These are phyloP conservation scores for Larimichthys polyactis DNA, from an alignment of 2,113 vertebrate species.

Conservation along the genomic window DNA sequence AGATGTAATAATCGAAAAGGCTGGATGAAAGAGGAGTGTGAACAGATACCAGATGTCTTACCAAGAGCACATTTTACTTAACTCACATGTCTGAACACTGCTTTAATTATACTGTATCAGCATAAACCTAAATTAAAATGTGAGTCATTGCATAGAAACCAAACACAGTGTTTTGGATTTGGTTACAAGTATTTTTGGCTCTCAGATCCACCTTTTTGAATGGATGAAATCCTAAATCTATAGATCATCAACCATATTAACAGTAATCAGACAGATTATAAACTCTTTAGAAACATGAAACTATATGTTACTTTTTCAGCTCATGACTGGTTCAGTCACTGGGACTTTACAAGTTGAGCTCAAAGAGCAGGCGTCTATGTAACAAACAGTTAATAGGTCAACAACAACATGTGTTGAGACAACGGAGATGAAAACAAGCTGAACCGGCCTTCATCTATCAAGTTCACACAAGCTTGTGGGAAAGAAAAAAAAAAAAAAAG, in stretches of 20 bases:
- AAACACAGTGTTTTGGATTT: background rate
- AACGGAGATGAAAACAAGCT: constrained; percentile 38
- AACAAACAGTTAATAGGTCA: background rate
- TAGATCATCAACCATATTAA: background rate
- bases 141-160: background rate
- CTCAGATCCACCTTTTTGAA: background rate
- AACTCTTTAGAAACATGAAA: too few relatives aligned
- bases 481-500: background rate
- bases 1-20: background rate
- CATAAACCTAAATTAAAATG: background rate
- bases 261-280: background rate
- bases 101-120: background rate
- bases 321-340: background rate
- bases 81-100: background rate
- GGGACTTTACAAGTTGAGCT: background rate
- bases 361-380: background rate
- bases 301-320: background rate
- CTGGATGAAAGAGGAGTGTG: too few relatives aligned
- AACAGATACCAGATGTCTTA: background rate
- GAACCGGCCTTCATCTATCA: background rate
- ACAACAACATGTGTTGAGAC: background rate
- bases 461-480: background rate
- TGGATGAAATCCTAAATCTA: background rate
- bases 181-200: background rate
- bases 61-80: background rate